A percentile compares a stretch with the other conserved stretches of the same genome.
phyloP scores from a whole-genome alignment of 2,797 vertebrate genomes.

The Gymnothorax reevesii region DNA sequence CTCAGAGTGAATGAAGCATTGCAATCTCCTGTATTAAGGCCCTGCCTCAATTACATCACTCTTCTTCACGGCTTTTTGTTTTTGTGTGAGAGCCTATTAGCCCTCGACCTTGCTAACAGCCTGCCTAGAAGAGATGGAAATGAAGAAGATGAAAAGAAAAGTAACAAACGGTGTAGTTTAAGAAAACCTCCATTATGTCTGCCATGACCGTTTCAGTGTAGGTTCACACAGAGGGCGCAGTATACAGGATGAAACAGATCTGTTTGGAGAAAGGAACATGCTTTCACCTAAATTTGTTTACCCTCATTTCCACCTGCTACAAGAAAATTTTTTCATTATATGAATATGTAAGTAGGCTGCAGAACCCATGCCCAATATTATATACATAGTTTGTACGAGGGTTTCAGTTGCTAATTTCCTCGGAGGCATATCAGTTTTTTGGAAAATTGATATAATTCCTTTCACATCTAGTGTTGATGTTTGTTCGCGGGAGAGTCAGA shows the following conservation, averaged over 20 bases:
- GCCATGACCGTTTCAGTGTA: neutral
- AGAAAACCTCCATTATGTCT: neutral
- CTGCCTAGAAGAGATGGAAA: neutral
- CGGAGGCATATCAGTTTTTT: neutral
- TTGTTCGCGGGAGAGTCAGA: too few relatives aligned
- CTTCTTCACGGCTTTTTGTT: neutral
- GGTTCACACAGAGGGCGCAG: neutral
- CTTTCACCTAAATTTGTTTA: neutral
- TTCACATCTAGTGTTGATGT: neutral
- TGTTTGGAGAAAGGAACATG: neutral
- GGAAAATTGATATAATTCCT: neutral
- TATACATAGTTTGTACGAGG: neutral
- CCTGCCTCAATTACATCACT: constrained; percentile 9
- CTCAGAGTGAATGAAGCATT: neutral
- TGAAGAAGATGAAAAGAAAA: neutral
- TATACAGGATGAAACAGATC: neutral
- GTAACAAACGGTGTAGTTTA: neutral
- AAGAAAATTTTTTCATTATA: neutral
- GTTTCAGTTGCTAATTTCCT: neutral
- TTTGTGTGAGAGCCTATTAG: neutral
- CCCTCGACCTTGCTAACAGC: neutral
- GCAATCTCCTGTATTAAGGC: neutral
- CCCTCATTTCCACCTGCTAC: neutral
- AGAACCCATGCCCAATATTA: neutral
- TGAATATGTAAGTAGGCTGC: neutral